Evolutionary conservation across 2,797 vertebrate genomes (phyloP).

Genomic region (Chromis chromis): DNA sequence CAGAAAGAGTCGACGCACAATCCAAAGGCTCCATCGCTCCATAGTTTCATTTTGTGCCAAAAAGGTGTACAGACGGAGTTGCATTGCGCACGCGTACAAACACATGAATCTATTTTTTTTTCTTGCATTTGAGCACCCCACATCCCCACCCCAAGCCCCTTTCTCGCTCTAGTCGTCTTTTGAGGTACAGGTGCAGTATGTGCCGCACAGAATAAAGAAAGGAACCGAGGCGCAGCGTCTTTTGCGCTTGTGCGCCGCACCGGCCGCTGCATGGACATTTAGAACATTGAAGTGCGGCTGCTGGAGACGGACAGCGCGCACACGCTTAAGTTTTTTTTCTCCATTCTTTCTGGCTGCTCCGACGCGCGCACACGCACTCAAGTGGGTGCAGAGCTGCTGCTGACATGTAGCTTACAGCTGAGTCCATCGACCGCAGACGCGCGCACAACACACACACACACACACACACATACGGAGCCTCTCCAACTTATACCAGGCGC

Average conservation of each 20-base stretch:
- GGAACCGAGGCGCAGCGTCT: constrained; percentile 5
- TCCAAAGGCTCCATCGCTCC: no score
- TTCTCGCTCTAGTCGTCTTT: background rate
- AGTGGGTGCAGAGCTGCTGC: constrained; percentile 18
- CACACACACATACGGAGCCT: background rate
- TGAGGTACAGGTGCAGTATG: constrained; percentile 27
- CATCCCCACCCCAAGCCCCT: background rate
- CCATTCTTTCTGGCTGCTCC: background rate
- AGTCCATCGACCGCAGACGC: background rate
- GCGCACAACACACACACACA: background rate
- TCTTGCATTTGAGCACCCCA: background rate
- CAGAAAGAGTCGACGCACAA: no score
- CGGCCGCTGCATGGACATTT: background rate
- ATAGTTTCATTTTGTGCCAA: no score
- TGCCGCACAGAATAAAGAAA: constrained; percentile 2
- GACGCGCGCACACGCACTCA: background rate
- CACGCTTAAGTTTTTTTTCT: constrained; percentile 10
- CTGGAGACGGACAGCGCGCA: background rate
- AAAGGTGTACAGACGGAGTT: constrained; percentile 1
- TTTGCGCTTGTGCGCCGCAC: background rate
- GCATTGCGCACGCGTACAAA: constrained; percentile 12
- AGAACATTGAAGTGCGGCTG: background rate
- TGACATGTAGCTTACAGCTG: constrained; percentile 26
- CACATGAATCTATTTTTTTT: background rate
- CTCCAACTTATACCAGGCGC: constrained; percentile 41